Conservation (phyloP, 1,140 invertebrate species). For the Babylonia areolata region DNA sequence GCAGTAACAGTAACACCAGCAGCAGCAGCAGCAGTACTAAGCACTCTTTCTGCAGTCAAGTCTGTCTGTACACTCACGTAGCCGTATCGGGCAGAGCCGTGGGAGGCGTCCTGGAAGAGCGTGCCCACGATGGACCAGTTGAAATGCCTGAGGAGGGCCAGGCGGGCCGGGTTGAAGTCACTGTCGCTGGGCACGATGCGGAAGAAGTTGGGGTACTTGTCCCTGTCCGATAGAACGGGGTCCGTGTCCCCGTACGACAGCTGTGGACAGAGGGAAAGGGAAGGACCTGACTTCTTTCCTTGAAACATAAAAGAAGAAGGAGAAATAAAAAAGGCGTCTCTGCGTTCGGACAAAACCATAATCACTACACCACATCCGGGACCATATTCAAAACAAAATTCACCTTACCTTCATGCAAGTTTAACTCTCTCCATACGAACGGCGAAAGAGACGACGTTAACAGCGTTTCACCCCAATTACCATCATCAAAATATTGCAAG, state of each 20-base stretch:
- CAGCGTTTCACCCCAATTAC: too few relatives aligned
- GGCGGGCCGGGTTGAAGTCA: slow-evolving; percentile 94
- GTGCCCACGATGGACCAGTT: slow-evolving; percentile 99
- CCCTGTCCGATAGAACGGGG: slow-evolving; percentile 93
- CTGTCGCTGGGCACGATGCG: slow-evolving; percentile 76
- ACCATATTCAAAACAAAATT: too few relatives aligned
- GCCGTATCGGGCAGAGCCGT: slow-evolving; percentile 53
- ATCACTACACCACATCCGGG: too few relatives aligned
- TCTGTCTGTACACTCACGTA: slow-evolving; percentile 54
- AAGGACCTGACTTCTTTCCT: background rate
- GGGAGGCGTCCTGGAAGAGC: slow-evolving; percentile 89
- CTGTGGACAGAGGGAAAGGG: slow-evolving; percentile 78
- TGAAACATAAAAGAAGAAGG: background rate
- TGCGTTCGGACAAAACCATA: too few relatives aligned
- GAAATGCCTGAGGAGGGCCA: slow-evolving; percentile 91
- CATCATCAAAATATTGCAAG: too few relatives aligned
- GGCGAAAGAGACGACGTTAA: too few relatives aligned
- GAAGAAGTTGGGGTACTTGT: slow-evolving; percentile 95
- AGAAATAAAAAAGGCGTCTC: too few relatives aligned
- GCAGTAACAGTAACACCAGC: too few relatives aligned
- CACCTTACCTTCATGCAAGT: too few relatives aligned
- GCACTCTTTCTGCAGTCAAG: too few relatives aligned
- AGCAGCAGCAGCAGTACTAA: too few relatives aligned
- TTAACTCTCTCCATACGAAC: too few relatives aligned
- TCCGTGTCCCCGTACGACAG: slow-evolving; percentile 98